Percentiles rank a stretch among this genome's conserved stretches.
These are phyloP conservation scores for Metridium senile DNA, from an alignment of 92 coral and sea anemone genomes.

Conservation along the genomic window DNA sequence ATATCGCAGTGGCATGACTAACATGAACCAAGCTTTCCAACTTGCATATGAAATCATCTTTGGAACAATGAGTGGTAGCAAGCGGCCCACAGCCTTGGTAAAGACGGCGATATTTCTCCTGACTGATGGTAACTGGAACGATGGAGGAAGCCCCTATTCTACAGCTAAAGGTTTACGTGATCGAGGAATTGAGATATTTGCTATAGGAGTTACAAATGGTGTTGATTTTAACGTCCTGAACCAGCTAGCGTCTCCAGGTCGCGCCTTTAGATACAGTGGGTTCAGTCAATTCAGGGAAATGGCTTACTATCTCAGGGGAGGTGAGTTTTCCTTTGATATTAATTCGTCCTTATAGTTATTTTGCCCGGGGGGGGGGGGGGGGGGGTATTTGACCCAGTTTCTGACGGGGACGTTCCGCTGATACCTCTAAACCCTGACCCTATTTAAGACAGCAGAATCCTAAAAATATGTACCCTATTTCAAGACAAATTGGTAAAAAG, in stretches of 20 bases:
- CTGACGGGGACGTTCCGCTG: too few species aligned
- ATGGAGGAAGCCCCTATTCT: constrained; percentile 71
- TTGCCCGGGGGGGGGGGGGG: too few species aligned
- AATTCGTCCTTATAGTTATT: too few species aligned
- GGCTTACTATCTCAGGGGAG: constrained; percentile 89
- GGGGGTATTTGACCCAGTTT: too few species aligned
- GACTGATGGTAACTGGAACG: constrained; percentile 91
- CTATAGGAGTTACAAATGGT: constrained; percentile 84
- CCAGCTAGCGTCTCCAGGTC: constrained; percentile 73
- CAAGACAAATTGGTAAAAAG: too few species aligned
- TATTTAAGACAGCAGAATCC: too few species aligned
- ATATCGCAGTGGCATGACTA: constrained; percentile 79
- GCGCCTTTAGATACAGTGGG: constrained; percentile 72
- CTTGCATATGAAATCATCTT: constrained; percentile 74
- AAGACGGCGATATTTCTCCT: constrained; percentile 85
- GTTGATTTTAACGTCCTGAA: constrained; percentile 55
- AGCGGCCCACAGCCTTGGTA: constrained; percentile 72
- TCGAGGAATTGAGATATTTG: constrained; percentile 67
- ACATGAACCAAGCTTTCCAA: constrained; percentile 85
- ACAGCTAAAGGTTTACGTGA: constrained; percentile 63
- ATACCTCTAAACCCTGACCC: too few species aligned
- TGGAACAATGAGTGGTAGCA: constrained; percentile 64
- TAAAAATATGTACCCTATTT: too few species aligned
- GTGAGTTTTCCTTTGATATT: constrained; percentile 41
- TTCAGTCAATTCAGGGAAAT: constrained; percentile 82